Percentiles rank a stretch among this genome's conserved stretches.
Conservation (phyloP, 2,113 vertebrate genomes). For the Chaetorhynchus papuensis region DNA sequence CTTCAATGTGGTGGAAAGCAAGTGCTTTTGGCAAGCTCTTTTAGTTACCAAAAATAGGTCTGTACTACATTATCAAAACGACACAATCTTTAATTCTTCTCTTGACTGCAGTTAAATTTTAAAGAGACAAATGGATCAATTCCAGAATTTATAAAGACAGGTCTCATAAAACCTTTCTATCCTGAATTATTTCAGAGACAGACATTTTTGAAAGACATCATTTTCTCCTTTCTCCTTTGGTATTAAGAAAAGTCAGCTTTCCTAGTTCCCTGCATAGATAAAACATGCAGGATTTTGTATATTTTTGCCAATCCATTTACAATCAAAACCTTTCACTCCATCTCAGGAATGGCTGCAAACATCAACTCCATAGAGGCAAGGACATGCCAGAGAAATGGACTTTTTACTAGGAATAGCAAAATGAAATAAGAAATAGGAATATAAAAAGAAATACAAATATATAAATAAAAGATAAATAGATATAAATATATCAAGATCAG, state of each 20-base stretch:
- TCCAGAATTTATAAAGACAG: not conserved
- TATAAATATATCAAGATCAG: not conserved
- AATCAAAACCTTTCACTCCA: not conserved
- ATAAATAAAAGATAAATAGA: not conserved
- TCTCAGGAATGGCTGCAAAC: not conserved
- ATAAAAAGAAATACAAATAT: not conserved
- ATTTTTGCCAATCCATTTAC: not conserved
- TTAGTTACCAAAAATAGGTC: not conserved
- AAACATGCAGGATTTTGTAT: not conserved
- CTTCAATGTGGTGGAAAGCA: not conserved
- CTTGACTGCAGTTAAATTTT: not conserved
- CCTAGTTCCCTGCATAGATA: not conserved
- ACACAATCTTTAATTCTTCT: not conserved
- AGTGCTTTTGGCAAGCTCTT: not conserved
- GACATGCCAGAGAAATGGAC: not conserved
- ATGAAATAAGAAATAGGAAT: not conserved
- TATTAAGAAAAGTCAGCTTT: not conserved
- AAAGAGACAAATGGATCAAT: not conserved
- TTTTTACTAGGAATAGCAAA: not conserved
- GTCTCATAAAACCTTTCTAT: not conserved
- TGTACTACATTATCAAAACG: not conserved
- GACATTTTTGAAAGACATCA: not conserved
- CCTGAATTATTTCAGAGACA: not conserved
- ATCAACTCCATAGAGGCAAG: not conserved
- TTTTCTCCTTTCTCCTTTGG: not conserved